Conservation (phyloP, 2,113 vertebrate genomes). For the Gadus chalcogrammus region DNA sequence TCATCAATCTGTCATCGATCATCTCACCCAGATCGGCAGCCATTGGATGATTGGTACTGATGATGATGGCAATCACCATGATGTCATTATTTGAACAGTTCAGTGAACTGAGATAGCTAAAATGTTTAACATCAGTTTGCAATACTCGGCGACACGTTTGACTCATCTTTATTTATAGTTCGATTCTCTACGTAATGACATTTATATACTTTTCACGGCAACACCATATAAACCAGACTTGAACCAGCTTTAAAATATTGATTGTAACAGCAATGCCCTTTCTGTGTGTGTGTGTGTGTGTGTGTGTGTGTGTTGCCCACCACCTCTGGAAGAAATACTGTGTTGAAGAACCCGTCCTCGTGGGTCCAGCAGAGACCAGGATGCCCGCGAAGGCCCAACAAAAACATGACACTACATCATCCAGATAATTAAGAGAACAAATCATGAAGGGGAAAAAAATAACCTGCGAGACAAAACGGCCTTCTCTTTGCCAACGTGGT, state of each 20-base stretch:
- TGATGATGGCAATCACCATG: too few relatives aligned
- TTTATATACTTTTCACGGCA: too few relatives aligned
- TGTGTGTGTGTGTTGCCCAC: background rate
- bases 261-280: conserved; percentile 26
- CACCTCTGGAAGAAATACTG: conserved; percentile 13
- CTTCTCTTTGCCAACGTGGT: conserved; percentile 24
- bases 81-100: too few relatives aligned
- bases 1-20: conserved; percentile 15
- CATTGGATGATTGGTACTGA: too few relatives aligned
- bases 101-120: too few relatives aligned
- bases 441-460: conserved; percentile 49
- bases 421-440: conserved; percentile 64
- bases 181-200: too few relatives aligned
- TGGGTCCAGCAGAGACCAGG: conserved; percentile 43
- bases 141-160: too few relatives aligned
- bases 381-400: conserved; percentile 33
- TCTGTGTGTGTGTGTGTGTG: conserved; percentile 7
- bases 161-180: too few relatives aligned
- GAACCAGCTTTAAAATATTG: conserved; percentile 22
- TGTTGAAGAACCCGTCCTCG: conserved; percentile 32
- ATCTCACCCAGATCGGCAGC: too few relatives aligned
- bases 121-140: too few relatives aligned
- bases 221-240: too few relatives aligned
- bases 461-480: conserved; percentile 25
- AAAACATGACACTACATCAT: conserved; percentile 35